These are phyloP conservation scores for Bolinopsis microptera DNA, from an alignment of 37 sponge, comb jelly and placozoan species.

Conservation along the genomic window DNA sequence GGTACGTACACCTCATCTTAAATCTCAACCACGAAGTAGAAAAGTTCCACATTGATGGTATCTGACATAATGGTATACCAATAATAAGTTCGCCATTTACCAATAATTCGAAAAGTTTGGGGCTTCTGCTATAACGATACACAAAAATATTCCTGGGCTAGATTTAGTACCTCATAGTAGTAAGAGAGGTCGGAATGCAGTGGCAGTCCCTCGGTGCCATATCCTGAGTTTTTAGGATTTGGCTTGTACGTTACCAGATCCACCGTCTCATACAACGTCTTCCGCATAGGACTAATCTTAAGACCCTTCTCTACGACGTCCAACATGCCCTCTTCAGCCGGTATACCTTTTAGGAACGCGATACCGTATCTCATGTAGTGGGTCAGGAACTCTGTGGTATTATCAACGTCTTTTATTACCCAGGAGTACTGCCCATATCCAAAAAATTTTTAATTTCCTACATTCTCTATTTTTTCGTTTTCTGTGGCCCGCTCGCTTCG, in stretches of 20 bases:
- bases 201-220: neutral
- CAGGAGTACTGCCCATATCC: neutral
- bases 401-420: neutral
- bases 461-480: too few relatives aligned
- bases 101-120: too few relatives aligned
- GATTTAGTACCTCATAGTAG: slow-evolving; percentile 2
- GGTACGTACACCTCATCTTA: too few relatives aligned
- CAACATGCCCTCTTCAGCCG: neutral
- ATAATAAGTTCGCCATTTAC: too few relatives aligned
- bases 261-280: neutral
- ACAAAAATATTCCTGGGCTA: too few relatives aligned
- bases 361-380: slow-evolving; percentile 18
- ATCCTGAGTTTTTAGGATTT: neutral
- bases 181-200: neutral
- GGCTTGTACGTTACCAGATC: neutral
- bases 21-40: too few relatives aligned
- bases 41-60: too few relatives aligned
- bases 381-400: neutral
- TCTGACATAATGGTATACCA: too few relatives aligned
- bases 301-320: neutral
- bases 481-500: too few relatives aligned
- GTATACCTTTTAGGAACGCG: neutral
- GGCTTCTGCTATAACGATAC: too few relatives aligned
- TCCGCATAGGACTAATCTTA: neutral
- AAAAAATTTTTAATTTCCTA: too few relatives aligned